These are phyloP conservation scores for Triops longicaudatus DNA, from an alignment of 1,140 invertebrate species.

Conservation along the genomic window DNA sequence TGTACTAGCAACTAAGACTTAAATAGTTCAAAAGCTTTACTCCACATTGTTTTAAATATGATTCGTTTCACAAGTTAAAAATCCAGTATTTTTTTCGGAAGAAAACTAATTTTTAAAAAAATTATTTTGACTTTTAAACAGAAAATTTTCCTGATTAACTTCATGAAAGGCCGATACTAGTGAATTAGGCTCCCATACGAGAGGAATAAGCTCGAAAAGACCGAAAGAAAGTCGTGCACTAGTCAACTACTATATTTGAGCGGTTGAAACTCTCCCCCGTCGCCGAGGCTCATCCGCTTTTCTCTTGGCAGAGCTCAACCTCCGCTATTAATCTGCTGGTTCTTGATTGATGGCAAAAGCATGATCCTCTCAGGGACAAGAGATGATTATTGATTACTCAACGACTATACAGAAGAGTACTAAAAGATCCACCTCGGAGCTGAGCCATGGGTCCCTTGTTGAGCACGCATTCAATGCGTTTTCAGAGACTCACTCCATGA, in stretches of 20 bases:
- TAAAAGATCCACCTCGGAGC: no score
- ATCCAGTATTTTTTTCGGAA: no score
- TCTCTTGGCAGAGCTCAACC: background rate
- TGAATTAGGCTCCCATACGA: background rate
- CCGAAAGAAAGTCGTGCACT: background rate
- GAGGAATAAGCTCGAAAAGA: background rate
- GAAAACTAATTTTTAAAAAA: no score
- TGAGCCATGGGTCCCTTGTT: background rate
- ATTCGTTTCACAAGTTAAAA: no score
- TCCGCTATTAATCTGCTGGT: constrained; percentile 8
- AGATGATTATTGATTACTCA: constrained; percentile 13
- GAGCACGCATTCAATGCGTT: constrained; percentile 5
- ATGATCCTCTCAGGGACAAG: constrained; percentile 11
- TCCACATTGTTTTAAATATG: no score
- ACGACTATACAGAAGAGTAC: background rate
- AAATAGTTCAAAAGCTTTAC: no score
- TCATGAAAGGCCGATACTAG: background rate
- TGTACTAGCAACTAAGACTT: no score
- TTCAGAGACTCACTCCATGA: background rate
- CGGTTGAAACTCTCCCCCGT: background rate
- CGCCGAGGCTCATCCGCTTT: background rate
- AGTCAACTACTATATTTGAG: background rate
- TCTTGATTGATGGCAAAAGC: constrained; percentile 6
- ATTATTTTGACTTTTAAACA: background rate
- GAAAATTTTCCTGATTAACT: background rate